These are phyloP conservation scores for Camelus bactrianus DNA, from an alignment of 2,113 vertebrate species.

Conservation along the genomic window DNA sequence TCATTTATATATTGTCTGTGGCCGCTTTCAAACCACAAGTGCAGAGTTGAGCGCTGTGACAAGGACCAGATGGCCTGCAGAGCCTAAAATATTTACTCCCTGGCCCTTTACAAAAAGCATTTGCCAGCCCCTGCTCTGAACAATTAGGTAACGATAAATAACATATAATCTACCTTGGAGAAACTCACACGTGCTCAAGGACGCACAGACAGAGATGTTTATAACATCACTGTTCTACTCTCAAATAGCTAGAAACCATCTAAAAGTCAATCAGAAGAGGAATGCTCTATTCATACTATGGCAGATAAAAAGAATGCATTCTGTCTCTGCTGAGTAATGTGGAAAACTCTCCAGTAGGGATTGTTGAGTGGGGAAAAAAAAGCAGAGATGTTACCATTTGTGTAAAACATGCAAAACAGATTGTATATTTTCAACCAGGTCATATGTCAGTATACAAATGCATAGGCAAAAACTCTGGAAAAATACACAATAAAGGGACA, in stretches of 20 bases:
- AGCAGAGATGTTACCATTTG: conserved; percentile 27
- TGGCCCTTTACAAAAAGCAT: neutral
- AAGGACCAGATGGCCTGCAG: neutral
- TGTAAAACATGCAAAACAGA: conserved; percentile 46
- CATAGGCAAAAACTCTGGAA: neutral
- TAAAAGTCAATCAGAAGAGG: conserved; percentile 26
- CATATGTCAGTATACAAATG: neutral
- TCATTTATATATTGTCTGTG: neutral
- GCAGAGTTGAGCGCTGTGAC: neutral
- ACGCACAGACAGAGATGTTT: conserved; percentile 17
- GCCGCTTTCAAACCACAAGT: neutral
- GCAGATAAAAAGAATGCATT: conserved; percentile 4
- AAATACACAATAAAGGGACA: neutral
- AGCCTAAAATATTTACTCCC: neutral
- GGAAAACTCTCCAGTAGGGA: neutral
- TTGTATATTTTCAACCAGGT: neutral
- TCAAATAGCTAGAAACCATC: conserved; percentile 31
- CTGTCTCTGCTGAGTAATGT: neutral
- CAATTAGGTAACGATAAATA: conserved; percentile 49
- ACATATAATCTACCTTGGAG: neutral
- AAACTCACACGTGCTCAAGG: neutral
- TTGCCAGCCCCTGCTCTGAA: neutral
- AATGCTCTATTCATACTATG: neutral
- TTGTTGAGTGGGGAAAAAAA: neutral
- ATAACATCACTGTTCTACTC: conserved; percentile 29